Conservation (phyloP, 2,888 invertebrate genomes). For the Poecilobothrus nobilitatus region DNA sequence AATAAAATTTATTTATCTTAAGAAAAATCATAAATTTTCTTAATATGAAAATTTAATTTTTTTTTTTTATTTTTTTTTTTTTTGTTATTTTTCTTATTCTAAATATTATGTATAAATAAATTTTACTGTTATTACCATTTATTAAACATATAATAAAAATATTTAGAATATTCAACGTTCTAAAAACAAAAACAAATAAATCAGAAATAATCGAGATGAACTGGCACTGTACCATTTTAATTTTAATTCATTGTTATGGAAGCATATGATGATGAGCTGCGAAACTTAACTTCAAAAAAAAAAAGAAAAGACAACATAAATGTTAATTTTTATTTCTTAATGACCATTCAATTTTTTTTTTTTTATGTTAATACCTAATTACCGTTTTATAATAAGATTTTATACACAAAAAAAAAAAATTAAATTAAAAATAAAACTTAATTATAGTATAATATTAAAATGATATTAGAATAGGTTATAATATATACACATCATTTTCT, state of each 20-base stretch:
- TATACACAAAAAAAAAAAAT: too few relatives aligned
- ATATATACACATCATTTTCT: too few relatives aligned
- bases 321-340: conserved; percentile 2
- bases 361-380: background rate
- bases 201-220: too few relatives aligned
- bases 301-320: background rate
- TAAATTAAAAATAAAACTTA: background rate
- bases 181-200: background rate
- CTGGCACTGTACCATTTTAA: too few relatives aligned
- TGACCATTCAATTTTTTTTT: background rate
- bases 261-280: background rate
- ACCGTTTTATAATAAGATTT: conserved; percentile 6
- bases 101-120: background rate
- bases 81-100: too few relatives aligned
- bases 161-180: background rate
- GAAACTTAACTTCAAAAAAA: background rate
- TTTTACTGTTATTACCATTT: background rate
- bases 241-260: too few relatives aligned
- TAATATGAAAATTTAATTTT: background rate
- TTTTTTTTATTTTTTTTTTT: too few relatives aligned
- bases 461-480: too few relatives aligned
- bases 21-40: background rate
- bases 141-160: background rate
- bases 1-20: background rate
- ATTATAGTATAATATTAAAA: background rate